Base-by-base conservation (phyloP, 2,113 vertebrate genomes). In the Scomber colias region DNA sequence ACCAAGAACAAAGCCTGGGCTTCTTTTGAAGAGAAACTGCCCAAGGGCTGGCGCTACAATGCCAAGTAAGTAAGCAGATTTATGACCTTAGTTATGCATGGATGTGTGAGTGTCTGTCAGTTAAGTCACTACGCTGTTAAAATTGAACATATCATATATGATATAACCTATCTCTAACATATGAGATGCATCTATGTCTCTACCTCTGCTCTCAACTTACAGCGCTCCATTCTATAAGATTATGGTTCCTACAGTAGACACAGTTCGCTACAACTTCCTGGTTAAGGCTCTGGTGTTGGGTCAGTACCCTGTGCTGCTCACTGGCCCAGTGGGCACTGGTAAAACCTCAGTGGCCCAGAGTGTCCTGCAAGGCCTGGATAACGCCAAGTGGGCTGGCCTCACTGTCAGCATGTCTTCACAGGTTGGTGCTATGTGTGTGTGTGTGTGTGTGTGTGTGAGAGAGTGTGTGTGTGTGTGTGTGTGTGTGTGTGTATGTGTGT, bases 321-420 rank as follows among this genome's bases (percentile, higher is more conserved):
- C 95, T 0, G 97, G 96, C 4, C 95, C 95, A 0, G 96, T 97
- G 77, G 97, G 97, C 2, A 97, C 96, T 0, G 97, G 97, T 8
- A 98, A 97, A 93, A 97, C 97, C 6, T 96, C 96, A 10, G 94
- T 97, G 3, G 96, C 95, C 11, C 96, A 97, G 86, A 95, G 90
- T 0, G 93, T 97, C 15, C 90, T 97, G 60, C 96, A 96, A 83
- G 90, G 89, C 45, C 77, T 98, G 65, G 94, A 96, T 64, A 56
- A 85, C 40, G 65, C 67, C 72, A 95, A 94, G 66, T 98, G 97
- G 97, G 81, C 94, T 0, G 75, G 93, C 35, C 94, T 97, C 16
- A 94, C 93, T 0, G 71, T 98, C 94, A 97, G 97, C 95, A 97
- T 97, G 96, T 97, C 97, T 4, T 96, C 97, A 3, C 96, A 97